Evolutionary conservation across 2,113 vertebrate species (phyloP), one percentile per base, ranked within the genome.

Genomic region (Pithys albifrons): DNA sequence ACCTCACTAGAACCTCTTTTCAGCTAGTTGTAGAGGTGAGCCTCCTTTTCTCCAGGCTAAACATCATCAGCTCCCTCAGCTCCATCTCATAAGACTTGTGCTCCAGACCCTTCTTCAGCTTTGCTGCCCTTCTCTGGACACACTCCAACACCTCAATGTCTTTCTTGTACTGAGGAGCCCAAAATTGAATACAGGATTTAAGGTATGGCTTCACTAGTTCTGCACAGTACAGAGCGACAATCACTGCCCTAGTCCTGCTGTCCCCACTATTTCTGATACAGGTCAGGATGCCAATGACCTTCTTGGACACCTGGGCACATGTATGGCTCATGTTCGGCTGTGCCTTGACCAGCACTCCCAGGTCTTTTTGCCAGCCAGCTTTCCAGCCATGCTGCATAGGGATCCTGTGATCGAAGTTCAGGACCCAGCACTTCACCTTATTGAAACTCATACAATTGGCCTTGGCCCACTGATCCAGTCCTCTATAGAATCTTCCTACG

Each of bases 151-250:
- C 10, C 29, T 90, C 55, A 35, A 3, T 31, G 5, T 43, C 49
- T 7, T 41, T 49, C 29, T 22, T 17, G 33, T 41, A 15, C 24
- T 39, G 12, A 59, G 33, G 7, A 73, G 28, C 28, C 20, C 19
- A 59, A 58, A 72, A 27, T 14, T 52, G 16, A 29, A 3, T 10
- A 10, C 2, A 15, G 28, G 6, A 52, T 65, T 72, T 29, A 15
- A 39, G 52, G 24, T 0, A 0, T 29, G 28, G 19, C 11, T 45
- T 45, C 58, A 25, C 3, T 19, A 46, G 7, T n/a, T 28, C 9
- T 0, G 0, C 20, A 28, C 12, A 23, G 24, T 23, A 16, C 11
- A 66, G 29, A 8, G 10, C 17, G 7, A 23, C 12, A 39, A 7
- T 46, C 28, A 8, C 7, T 46, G 4, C 14, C 10, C 24, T 72